These are phyloP conservation scores for Oncorhynchus tshawytscha DNA, from an alignment of 2,113 vertebrate species.

Conservation along the genomic window DNA sequence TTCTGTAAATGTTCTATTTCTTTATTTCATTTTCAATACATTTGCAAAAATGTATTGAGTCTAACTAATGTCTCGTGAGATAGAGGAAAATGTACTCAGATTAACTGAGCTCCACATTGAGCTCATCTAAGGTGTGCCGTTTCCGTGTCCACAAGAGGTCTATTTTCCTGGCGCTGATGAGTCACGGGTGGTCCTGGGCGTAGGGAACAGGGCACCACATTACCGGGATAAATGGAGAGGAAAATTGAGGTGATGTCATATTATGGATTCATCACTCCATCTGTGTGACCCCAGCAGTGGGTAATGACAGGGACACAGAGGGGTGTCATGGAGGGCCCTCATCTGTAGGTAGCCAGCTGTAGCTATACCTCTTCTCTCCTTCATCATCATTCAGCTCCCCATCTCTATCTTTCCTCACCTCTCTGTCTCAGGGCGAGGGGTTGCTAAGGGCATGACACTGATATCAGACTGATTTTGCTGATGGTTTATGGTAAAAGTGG, in stretches of 20 bases:
- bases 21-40: no score
- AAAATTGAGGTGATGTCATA: slow-evolving; percentile 99
- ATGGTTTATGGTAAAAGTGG: slow-evolving; percentile 50
- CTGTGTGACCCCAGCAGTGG: slow-evolving; percentile 83
- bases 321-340: slow-evolving; percentile 71
- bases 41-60: no score
- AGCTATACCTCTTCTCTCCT: neutral
- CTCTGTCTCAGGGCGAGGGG: neutral
- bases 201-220: slow-evolving; percentile 86
- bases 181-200: slow-evolving; percentile 70
- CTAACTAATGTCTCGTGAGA: no score
- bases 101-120: slow-evolving; percentile 69
- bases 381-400: slow-evolving; percentile 59
- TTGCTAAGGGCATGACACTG: slow-evolving; percentile 35
- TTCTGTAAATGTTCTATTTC: no score
- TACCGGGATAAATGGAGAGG: slow-evolving; percentile 95
- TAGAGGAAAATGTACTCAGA: slow-evolving; percentile 32
- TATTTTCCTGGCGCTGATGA: slow-evolving; percentile 65
- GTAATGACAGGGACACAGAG: slow-evolving; percentile 65
- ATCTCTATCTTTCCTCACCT: slow-evolving; percentile 16
- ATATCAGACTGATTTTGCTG: slow-evolving; percentile 31
- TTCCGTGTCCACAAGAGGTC: slow-evolving; percentile 64
- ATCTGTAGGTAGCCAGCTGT: slow-evolving; percentile 66
- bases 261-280: slow-evolving; percentile 96
- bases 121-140: slow-evolving; percentile 68